Evolutionary conservation across 2,113 vertebrate genomes (phyloP), one percentile per base, ranked within the genome.

Genomic region (Panurus biarmicus): DNA sequence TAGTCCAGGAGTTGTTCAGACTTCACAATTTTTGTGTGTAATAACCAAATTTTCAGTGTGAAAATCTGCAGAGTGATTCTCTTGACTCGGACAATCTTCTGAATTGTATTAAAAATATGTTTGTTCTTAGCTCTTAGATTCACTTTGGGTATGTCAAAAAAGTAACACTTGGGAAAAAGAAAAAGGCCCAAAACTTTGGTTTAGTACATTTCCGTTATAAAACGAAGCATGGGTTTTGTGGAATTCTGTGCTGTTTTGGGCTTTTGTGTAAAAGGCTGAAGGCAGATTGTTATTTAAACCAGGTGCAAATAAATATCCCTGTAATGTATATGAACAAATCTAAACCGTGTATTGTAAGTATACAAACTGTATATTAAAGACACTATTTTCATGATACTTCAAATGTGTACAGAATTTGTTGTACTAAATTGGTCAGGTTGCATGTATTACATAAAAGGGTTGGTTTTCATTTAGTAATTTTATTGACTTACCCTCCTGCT

Each of bases 281-380:
- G 74, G 87, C 72, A 81, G 91, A 90, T 95, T 69, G 82, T 96
- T 97, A 96, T 96, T 97, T 97, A 97, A 97, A 97, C 79, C 94
- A 94, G 95, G 85, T 96, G 96, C 95, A 95, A 97, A 96, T 76
- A 94, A 97, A 94, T 96, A 94, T 94, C 81, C 89, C 91, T 93
- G 61, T 95, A 96, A 96, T 96, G 83, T 96, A 95, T 83, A 95
- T 95, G 93, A 96, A 97, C 88, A 95, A 96, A 95, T 94, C 85
- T 90, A 94, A 95, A 75, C 94, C 0, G 40, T 2, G 5, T 95
- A 95, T 96, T 97, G 97, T 97, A 96, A 96, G 95, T 95, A 84
- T 95, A 85, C 95, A 89, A 95, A 95, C 93, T 97, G 96, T 97
- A 96, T 95, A 97, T 97, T 97, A 97, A 97, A 97, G 94, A 97